Evolutionary conservation across 2,113 vertebrate species (phyloP), one percentile per base, ranked within the genome.

Genomic region (Dicaeum eximium): DNA sequence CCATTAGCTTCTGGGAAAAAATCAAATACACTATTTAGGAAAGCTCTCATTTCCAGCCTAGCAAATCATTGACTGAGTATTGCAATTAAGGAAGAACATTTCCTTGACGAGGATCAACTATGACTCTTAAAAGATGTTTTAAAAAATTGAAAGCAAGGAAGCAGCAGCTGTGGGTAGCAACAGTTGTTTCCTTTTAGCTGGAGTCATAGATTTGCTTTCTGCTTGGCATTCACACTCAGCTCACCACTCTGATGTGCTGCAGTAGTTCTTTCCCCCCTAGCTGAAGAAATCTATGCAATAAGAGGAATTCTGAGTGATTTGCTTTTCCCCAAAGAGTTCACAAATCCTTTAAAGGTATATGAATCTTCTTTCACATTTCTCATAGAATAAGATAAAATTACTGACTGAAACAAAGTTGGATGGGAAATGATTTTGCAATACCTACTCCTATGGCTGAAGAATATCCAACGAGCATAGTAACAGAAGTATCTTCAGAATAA

Each of bases 141-240:
- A 80, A 54, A 82, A 97, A 81, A 56, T 42, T 66, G 80, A 79
- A 95, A 84, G 65, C 78, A 82, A 82, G 31, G 60, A 85, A 93
- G 51, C 23, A 93, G 48, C 24, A 95, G 72, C 81, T 96, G 66
- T 78, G 47, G 53, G 40, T 92, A 80, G 54, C 65, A 88, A 92
- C 72, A 73, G 50, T 82, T 80, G 31, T 30, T 50, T 95, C 54
- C 62, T 97, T 93, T 73, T 65, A 92, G 73, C 47, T 80, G 78
- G 38, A 84, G 67, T 62, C 47, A 6, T 69, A 80, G 65, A 69
- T 92, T 91, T 87, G 40, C 48, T 90, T 58, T 35, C 15, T 45
- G 19, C 56, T 86, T 69, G 45, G 47, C 88, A 96, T 96, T 95
- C 62, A 61, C 37, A 77, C 58, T 77, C 69, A 42, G 69, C 74